Base-by-base conservation (phyloP, 2,113 vertebrate genomes). In the Electrona antarctica region DNA sequence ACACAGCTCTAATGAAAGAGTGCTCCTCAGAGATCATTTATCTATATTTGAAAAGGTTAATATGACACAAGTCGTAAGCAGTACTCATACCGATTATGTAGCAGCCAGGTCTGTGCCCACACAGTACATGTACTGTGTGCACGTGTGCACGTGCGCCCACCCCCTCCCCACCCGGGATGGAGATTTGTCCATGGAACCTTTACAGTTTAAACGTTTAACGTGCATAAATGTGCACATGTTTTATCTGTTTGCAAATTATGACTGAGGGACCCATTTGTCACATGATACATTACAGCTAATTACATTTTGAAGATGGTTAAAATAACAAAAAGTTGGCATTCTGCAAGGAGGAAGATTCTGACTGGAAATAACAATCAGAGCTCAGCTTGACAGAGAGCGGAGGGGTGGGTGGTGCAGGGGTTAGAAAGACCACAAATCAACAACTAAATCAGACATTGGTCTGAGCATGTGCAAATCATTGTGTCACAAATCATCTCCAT, bases 381-480 rank as follows among this genome's bases (percentile, higher is more conserved):
- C 14, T 73, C 33, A 41, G 33, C 33, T 41, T 41, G 33, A 41
- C 33, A 41, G 33, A 41, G 33, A 41, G 33, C 3, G 33, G 3
- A 41, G 33, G 64, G 60, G 12, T 52, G 48, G 69, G 14, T 5
- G 28, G 1, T 7, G 2, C 41, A n/a, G 60, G 50, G 51, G 33
- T 41, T 41, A 41, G 71, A 60, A 69, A 69, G 50, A 15, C 58
- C 14, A 68, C 67, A 73, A 71, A 80, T 89, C 84, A 82, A 76
- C 77, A 69, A 66, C 74, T 55, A 64, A 75, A 71, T 76, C 74
- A 41, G 45, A 67, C 64, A 82, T 83, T 77, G 72, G 78, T 74
- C 65, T 76, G 54, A 87, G 52, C 77, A 79, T 82, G 84, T 89
- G 81, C 77, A 88, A 90, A 89, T 88, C 77, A 73, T 76, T 81